Evolutionary conservation across 2,888 invertebrate genomes (phyloP).

Genomic region (Globia sparganii): DNA sequence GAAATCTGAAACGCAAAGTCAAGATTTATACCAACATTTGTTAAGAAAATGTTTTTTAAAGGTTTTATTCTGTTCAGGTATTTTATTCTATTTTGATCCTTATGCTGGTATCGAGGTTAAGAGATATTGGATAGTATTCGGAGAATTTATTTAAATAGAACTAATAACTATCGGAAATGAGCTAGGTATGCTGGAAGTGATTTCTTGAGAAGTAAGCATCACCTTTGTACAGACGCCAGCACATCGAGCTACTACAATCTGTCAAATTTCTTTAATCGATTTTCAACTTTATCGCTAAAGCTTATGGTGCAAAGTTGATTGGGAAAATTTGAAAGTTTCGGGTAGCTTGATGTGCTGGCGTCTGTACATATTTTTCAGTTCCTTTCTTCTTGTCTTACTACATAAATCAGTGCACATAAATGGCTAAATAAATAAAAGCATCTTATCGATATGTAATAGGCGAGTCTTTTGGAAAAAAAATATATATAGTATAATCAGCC

Average conservation of each 20-base stretch:
- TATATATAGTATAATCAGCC: no score
- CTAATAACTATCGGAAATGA: background rate
- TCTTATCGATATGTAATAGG: no score
- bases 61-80: conserved; percentile 27
- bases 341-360: no score
- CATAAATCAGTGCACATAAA: background rate
- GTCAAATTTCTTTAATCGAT: no score
- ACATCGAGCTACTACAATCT: no score
- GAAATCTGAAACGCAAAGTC: conserved; percentile 40
- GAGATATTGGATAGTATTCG: background rate
- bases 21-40: conserved; percentile 11
- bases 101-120: background rate
- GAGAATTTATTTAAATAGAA: background rate
- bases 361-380: background rate
- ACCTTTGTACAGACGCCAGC: background rate
- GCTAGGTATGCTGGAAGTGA: background rate
- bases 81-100: conserved; percentile 7
- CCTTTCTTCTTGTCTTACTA: background rate
- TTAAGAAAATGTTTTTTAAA: conserved; percentile 1
- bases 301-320: no score
- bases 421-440: no score
- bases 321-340: no score
- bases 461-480: background rate
- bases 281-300: no score
- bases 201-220: background rate